Percentiles rank a stretch among this genome's conserved stretches.
Evolutionary conservation across 2,113 vertebrate genomes (phyloP).

Genomic region (Campylomormyrus tamandua): DNA sequence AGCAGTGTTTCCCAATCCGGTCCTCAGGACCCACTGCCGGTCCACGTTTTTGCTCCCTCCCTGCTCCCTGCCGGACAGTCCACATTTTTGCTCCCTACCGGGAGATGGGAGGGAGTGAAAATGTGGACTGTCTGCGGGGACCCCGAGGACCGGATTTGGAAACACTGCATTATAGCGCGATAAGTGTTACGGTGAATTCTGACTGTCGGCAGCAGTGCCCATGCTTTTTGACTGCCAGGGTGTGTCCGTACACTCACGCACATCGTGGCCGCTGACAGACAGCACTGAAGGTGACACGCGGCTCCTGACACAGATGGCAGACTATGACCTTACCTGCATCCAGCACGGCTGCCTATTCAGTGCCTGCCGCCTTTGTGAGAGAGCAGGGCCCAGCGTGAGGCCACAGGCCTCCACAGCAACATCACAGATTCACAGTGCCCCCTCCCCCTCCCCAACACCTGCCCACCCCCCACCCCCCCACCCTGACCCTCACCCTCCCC

Average conservation of each 20-base stretch:
- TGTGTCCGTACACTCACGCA: conserved; percentile 42
- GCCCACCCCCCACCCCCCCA: background rate
- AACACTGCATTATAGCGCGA: background rate
- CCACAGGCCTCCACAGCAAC: conserved; percentile 22
- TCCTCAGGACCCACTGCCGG: background rate
- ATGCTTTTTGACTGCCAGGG: conserved; percentile 24
- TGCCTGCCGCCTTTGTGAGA: conserved; percentile 38
- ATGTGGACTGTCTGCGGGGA: no score
- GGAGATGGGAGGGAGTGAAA: background rate
- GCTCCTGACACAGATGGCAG: conserved; percentile 47
- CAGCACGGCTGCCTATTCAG: conserved; percentile 42
- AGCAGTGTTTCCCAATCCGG: background rate
- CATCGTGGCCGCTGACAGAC: conserved; percentile 40
- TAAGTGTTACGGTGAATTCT: background rate
- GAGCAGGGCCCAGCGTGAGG: conserved; percentile 30
- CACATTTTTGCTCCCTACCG: background rate
- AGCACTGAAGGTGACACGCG: conserved; percentile 40
- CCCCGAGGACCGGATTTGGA: background rate
- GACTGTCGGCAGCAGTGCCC: background rate
- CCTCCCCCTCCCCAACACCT: conserved; percentile 6
- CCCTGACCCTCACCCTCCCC: conserved; percentile 9
- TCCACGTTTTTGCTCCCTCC: background rate
- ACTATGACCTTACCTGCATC: conserved; percentile 52
- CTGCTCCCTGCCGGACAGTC: background rate
- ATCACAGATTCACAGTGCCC: conserved; percentile 36